Evolutionary conservation across 1,140 invertebrate species (phyloP).

Genomic region (Drosophila eugracilis): DNA sequence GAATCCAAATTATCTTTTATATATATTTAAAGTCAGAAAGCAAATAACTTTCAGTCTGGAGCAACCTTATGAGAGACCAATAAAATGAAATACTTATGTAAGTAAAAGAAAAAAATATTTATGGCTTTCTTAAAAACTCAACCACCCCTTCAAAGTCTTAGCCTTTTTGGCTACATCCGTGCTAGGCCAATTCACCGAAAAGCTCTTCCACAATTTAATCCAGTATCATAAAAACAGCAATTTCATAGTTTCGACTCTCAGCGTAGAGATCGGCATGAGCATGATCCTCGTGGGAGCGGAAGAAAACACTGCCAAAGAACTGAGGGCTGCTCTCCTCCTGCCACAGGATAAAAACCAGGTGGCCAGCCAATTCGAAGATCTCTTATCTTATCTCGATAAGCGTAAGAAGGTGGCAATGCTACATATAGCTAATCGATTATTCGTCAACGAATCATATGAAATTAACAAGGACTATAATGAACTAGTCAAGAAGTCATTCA

Average conservation of each 20-base stretch:
- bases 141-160: no score
- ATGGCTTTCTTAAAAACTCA: no score
- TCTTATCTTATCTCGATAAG: neutral
- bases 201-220: neutral
- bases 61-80: neutral
- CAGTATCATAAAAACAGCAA: neutral
- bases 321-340: neutral
- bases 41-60: neutral
- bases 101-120: neutral
- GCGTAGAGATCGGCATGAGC: neutral
- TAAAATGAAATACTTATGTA: neutral
- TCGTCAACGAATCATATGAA: neutral
- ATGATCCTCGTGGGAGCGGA: neutral
- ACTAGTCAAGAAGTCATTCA: neutral
- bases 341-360: neutral
- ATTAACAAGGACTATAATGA: neutral
- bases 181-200: neutral
- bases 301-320: neutral
- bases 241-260: neutral
- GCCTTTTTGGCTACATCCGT: neutral
- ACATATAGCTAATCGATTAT: neutral
- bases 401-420: neutral
- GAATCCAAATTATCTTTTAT: neutral
- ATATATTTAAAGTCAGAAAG: neutral
- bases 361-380: neutral